Evolutionary conservation across 2,888 invertebrate genomes (phyloP), one percentile per base, ranked within the genome.

Genomic region (Torymus aiolomorphi): DNA sequence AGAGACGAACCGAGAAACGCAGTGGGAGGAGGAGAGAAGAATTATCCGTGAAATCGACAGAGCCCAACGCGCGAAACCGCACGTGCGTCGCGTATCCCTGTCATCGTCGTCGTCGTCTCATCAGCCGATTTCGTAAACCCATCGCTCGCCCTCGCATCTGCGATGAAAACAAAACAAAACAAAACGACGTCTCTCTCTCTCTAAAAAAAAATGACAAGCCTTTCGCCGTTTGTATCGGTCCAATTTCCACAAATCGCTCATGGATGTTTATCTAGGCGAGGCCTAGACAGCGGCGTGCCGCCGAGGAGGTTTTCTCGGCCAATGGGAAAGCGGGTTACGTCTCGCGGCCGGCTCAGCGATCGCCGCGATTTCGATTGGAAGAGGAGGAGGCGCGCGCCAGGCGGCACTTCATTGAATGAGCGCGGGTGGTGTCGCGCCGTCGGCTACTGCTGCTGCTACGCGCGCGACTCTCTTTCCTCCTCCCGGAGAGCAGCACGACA

Each of bases 331-430:
- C 71, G 57, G 52, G 18, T 76, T 63, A 63, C 54, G 31, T 31
- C 31, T 3, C 31, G 24, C 18, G 67, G 31, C 52, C 42, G 18
- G 31, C 51, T 51, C 67, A 8, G 18, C 52, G 31, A 18, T 12
- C n/a, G 42, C 49, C 11, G 12, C 20, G 49, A 54, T 31, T 85
- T 87, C 85, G 84, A 86, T 86, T 86, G 86, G 87, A 85, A 80
- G 85, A 80, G 85, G 11, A n/a, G 14, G 4, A 1, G 51, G 11
- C 62, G 18, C 56, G 24, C 84, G 80, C 76, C 83, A 51, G n/a
- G 31, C 5, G 31, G 31, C 31, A 31, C 31, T 31, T 31, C 3
- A 31, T 31, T 31, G 31, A 31, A 31, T 31, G 31, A 31, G 31
- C 42, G 80, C 72, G 70, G 73, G 83, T 82, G 82, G 82, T 80